These are phyloP conservation scores for Brachyalestes nurse DNA, from an alignment of 2,797 vertebrate genomes.

Conservation along the genomic window DNA sequence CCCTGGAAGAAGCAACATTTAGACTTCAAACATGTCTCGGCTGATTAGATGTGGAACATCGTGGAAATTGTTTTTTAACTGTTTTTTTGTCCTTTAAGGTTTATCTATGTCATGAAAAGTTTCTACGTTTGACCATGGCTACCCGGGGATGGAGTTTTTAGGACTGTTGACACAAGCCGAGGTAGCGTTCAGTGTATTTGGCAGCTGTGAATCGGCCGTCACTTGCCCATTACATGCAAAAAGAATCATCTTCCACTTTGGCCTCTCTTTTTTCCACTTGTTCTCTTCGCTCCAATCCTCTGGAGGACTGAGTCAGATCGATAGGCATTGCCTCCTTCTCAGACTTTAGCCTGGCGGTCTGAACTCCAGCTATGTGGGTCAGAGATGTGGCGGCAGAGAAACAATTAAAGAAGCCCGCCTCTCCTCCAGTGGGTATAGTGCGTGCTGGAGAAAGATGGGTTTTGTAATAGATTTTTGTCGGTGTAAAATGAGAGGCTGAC, in stretches of 20 bases:
- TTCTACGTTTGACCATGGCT: neutral
- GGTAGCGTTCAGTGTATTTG: slow-evolving; percentile 32
- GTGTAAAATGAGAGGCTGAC: slow-evolving; percentile 82
- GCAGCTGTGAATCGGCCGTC: slow-evolving; percentile 45
- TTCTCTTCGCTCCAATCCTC: slow-evolving; percentile 24
- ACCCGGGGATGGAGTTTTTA: neutral
- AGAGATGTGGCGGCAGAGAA: slow-evolving; percentile 73
- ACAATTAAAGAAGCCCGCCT: slow-evolving; percentile 77
- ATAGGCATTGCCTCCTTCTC: slow-evolving; percentile 59
- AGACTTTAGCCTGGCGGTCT: slow-evolving; percentile 57
- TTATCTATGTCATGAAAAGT: neutral
- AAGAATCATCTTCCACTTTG: slow-evolving; percentile 41
- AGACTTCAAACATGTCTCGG: too few species aligned
- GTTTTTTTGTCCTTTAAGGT: too few species aligned
- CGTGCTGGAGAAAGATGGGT: slow-evolving; percentile 73
- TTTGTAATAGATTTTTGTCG: slow-evolving; percentile 83
- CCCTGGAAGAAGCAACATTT: too few species aligned
- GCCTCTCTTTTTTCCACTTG: slow-evolving; percentile 30
- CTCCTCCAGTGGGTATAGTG: slow-evolving; percentile 70
- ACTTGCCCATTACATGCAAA: slow-evolving; percentile 45
- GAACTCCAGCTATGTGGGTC: slow-evolving; percentile 67
- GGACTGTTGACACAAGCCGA: slow-evolving; percentile 4
- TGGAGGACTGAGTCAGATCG: slow-evolving; percentile 57
- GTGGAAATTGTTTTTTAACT: too few species aligned
- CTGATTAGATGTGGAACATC: too few species aligned